Evolutionary conservation across 2,113 vertebrate species (phyloP), one percentile per base, ranked within the genome.

Genomic region (Lasiurus borealis): DNA sequence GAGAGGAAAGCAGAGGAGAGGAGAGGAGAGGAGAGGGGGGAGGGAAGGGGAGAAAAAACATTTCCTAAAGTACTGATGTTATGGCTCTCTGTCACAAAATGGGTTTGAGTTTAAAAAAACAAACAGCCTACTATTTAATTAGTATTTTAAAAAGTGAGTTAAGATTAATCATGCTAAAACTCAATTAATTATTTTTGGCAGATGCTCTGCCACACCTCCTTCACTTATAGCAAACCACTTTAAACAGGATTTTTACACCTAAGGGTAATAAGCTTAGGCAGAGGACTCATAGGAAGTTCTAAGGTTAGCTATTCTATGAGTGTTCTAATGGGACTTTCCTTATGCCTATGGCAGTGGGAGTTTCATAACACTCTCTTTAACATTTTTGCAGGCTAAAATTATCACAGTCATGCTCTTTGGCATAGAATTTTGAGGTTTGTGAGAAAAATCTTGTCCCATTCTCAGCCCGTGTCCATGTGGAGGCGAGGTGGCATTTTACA

Each of bases 391-490:
- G 76, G 73, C 92, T 96, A 97, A 97, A 97, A 97, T 94, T 97
- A 91, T 97, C 96, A 95, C 94, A 97, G 92, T 95, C 96, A 95
- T 97, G 97, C 92, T 97, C 96, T 95, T 97, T 97, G 96, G 96
- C 97, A 97, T 86, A 92, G 90, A 96, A 95, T 95, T 92, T 85
- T 91, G 96, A 95, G 94, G 87, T 95, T 93, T 97, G 94, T 92
- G 80, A 96, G 96, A 96, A 93, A 94, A 95, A 96, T 95, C 94
- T 88, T 96, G 94, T 97, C 94, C 94, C 88, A 80, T 92, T 97
- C 96, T 97, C 96, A 97, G 95, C 85, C 96, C 73, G 46, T 97
- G 94, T 95, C 95, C 97, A 90, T 97, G 97, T 97, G 96, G 94
- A 97, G 96, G 96, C 90, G 94, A 97, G 95, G 96, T 95, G 96